These are phyloP conservation scores for Papio anubis DNA, from an alignment of 2,113 vertebrate genomes.

Conservation along the genomic window DNA sequence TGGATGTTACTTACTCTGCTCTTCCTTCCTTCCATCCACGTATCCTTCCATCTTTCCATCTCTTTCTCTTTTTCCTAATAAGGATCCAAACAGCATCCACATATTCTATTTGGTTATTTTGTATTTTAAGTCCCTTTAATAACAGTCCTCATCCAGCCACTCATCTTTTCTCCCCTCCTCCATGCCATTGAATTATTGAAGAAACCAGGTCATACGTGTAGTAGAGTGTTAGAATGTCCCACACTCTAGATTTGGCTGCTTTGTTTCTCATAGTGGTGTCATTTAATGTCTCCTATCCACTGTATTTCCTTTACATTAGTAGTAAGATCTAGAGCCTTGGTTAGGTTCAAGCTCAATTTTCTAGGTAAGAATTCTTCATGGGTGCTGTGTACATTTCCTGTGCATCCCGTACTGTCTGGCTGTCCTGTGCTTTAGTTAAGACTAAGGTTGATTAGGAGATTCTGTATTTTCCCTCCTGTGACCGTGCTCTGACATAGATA, in stretches of 20 bases:
- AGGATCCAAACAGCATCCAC: too few relatives aligned
- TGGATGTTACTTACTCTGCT: neutral
- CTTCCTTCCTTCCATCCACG: neutral
- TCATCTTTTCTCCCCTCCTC: accelerated
- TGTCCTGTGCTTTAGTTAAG: neutral
- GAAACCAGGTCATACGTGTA: neutral
- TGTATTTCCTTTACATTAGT: neutral
- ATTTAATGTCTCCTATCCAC: neutral
- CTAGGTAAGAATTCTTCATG: neutral
- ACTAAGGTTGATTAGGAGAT: neutral
- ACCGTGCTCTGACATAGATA: neutral
- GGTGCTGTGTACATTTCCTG: neutral
- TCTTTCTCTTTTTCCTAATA: neutral
- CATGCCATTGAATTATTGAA: neutral
- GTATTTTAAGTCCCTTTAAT: neutral
- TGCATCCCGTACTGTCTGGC: neutral
- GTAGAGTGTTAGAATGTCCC: neutral
- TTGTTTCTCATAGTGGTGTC: neutral
- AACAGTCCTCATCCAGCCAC: neutral
- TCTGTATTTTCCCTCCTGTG: neutral
- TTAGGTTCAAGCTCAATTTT: neutral
- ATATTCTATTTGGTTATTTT: neutral
- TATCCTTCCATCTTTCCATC: neutral
- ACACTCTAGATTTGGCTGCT: neutral
- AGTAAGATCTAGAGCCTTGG: neutral